A percentile compares a stretch with the other conserved stretches of the same genome.
These are phyloP conservation scores for Brachymystax lenok DNA, from an alignment of 2,797 vertebrate species.

Conservation along the genomic window DNA sequence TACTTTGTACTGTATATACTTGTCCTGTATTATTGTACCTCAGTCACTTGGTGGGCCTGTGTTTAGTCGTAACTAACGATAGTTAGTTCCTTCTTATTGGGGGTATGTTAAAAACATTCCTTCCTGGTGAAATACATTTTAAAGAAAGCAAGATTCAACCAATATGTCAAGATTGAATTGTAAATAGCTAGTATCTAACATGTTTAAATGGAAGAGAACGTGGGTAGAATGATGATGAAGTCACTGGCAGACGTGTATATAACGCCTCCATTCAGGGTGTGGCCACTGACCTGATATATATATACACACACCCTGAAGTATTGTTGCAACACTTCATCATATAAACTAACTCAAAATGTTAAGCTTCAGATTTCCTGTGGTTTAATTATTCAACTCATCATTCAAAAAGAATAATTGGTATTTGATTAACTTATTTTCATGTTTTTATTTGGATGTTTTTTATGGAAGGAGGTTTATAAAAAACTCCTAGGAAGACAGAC, in stretches of 20 bases:
- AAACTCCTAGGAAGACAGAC: not conserved
- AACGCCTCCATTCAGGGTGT: conserved; percentile 32
- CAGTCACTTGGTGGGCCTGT: conserved; percentile 61
- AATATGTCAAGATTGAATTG: conserved; percentile 54
- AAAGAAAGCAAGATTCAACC: conserved; percentile 60
- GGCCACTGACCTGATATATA: conserved; percentile 32
- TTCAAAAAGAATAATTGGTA: not conserved
- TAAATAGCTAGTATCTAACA: conserved; percentile 61
- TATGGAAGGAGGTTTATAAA: not conserved
- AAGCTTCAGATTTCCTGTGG: not conserved
- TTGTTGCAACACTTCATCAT: conserved; percentile 37
- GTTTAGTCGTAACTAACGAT: conserved; percentile 55
- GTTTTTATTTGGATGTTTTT: conserved; percentile 34
- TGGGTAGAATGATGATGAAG: conserved; percentile 34
- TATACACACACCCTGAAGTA: conserved; percentile 24
- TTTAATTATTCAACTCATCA: not conserved
- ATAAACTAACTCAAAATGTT: not conserved
- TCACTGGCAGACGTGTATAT: conserved; percentile 47
- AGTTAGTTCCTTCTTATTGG: conserved; percentile 65
- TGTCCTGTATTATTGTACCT: conserved; percentile 60
- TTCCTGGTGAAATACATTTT: conserved; percentile 50
- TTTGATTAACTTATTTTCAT: not conserved
- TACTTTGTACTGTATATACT: conserved; percentile 68
- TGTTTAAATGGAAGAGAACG: conserved; percentile 1
- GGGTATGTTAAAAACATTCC: conserved; percentile 67